A percentile compares a stretch with the other conserved stretches of the same genome.
Conservation (phyloP, 2,797 vertebrate genomes). For the Pelodytes ibericus region DNA sequence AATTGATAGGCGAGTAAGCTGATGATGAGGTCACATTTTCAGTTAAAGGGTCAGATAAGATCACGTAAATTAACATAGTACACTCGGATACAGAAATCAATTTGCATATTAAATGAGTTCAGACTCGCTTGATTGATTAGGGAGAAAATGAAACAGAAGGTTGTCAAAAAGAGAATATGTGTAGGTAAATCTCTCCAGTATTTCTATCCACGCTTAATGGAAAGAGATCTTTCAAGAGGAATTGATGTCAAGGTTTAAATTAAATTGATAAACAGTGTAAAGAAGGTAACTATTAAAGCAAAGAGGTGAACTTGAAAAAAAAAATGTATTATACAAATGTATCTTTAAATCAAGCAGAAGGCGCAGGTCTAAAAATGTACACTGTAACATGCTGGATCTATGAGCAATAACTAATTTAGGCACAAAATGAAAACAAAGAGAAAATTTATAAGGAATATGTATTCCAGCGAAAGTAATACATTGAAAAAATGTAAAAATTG, state of each 20-base stretch:
- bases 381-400: too few species aligned
- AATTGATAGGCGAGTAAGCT: too few species aligned
- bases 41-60: slow-evolving; percentile 7
- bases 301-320: too few species aligned
- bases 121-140: slow-evolving; percentile 14
- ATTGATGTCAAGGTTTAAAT: not conserved
- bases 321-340: too few species aligned
- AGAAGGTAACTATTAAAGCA: too few species aligned
- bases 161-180: slow-evolving; percentile 27
- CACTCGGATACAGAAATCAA: slow-evolving; percentile 8
- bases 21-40: not conserved
- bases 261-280: not conserved
- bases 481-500: too few species aligned
- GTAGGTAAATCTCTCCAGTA: slow-evolving; percentile 1
- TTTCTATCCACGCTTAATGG: slow-evolving; percentile 4
- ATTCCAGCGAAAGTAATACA: too few species aligned
- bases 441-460: too few species aligned
- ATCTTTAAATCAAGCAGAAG: too few species aligned
- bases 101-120: slow-evolving; percentile 43
- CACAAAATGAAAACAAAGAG: too few species aligned
- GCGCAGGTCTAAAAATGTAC: too few species aligned
- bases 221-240: not conserved
- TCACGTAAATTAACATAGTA: slow-evolving; percentile 26
- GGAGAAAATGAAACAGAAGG: slow-evolving; percentile 24
- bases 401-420: too few species aligned